These are phyloP conservation scores for Galaxias olidus DNA, from an alignment of 2,797 vertebrate species.

Conservation along the genomic window DNA sequence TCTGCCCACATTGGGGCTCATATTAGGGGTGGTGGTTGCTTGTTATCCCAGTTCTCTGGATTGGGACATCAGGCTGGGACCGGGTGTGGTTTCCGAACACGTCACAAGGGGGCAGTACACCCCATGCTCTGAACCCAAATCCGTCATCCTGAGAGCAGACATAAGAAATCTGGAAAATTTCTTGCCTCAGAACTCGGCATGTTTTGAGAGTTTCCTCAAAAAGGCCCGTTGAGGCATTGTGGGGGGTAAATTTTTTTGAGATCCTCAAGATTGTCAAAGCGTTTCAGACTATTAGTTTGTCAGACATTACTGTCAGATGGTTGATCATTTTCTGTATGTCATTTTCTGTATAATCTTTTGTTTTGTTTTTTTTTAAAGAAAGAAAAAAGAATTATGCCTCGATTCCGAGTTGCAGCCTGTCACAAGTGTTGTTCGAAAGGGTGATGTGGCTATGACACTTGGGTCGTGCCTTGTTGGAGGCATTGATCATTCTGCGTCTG, in stretches of 20 bases:
- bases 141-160: not conserved
- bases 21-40: too few species aligned
- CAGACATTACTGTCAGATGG: not conserved
- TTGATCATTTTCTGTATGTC: not conserved
- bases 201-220: not conserved
- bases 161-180: not conserved
- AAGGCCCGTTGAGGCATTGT: not conserved
- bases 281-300: not conserved
- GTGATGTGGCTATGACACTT: not conserved
- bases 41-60: too few species aligned
- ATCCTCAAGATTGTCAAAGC: too few species aligned
- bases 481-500: conserved; percentile 68
- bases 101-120: conserved; percentile 75
- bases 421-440: not conserved
- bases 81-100: conserved; percentile 49
- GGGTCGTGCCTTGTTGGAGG: conserved; percentile 31
- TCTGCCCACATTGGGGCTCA: too few species aligned
- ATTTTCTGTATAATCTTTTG: too few species aligned
- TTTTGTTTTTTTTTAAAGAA: too few species aligned
- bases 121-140: conserved; percentile 32
- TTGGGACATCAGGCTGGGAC: too few species aligned
- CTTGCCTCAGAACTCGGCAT: not conserved
- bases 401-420: too few species aligned
- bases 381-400: too few species aligned
- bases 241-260: too few species aligned